Percentiles rank a stretch among this genome's conserved stretches.
phyloP scores from a whole-genome alignment of 53 echinoderm and acorn worm genomes.

The Astropecten irregularis region DNA sequence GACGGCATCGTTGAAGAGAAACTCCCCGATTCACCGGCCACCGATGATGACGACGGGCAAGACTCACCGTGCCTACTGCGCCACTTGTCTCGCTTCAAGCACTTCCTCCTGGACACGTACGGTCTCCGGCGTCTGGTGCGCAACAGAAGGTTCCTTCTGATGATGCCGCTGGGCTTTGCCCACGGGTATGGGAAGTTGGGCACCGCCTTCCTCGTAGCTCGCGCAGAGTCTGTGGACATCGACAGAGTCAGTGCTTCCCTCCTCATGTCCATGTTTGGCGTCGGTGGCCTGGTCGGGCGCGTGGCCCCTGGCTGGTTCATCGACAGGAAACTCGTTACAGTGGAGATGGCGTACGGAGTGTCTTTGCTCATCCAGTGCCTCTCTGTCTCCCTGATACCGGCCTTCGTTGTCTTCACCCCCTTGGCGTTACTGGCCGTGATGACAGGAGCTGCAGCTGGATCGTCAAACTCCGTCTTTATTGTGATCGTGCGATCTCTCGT shows the following conservation, averaged over 20 bases:
- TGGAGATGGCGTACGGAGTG: background rate
- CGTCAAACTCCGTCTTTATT: background rate
- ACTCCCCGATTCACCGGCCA: too few species aligned
- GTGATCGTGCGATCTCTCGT: background rate
- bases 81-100: background rate
- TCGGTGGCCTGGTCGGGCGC: background rate
- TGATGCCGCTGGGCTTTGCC: background rate
- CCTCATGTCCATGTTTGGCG: background rate
- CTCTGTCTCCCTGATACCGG: background rate
- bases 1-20: background rate
- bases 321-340: conserved; percentile 16
- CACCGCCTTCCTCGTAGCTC: background rate
- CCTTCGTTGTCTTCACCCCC: background rate
- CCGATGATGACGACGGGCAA: too few species aligned
- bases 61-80: too few species aligned
- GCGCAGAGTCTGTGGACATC: background rate
- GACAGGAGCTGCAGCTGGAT: background rate
- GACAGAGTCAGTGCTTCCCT: background rate
- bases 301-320: conserved; percentile 7
- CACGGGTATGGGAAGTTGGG: background rate
- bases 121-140: conserved; percentile 2
- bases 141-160: background rate
- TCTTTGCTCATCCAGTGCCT: background rate
- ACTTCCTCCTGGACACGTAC: conserved; percentile 7
- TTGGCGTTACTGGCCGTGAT: background rate